phyloP scores from a whole-genome alignment of 2,888 invertebrate genomes.

The Papilio gigon region DNA sequence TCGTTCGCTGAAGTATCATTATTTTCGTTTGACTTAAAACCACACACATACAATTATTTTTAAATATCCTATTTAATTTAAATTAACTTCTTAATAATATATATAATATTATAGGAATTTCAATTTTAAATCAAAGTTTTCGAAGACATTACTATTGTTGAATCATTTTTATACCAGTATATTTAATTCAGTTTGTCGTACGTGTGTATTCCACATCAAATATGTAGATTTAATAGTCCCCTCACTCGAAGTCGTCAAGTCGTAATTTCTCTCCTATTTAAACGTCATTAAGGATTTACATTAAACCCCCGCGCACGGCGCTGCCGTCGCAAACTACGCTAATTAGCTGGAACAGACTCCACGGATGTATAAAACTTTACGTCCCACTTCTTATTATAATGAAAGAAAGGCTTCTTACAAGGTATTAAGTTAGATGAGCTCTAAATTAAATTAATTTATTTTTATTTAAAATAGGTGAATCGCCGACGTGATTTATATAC shows the following conservation, averaged over 20 bases:
- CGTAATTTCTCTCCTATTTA: neutral
- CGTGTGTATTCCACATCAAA: neutral
- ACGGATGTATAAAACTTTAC: neutral
- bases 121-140: too few relatives aligned
- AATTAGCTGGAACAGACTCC: slow-evolving; percentile 12
- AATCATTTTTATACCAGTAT: too few relatives aligned
- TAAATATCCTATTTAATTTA: too few relatives aligned
- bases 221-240: neutral
- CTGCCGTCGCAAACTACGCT: slow-evolving; percentile 1
- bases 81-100: too few relatives aligned
- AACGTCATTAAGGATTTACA: slow-evolving; percentile 18
- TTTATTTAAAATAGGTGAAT: too few relatives aligned
- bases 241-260: neutral
- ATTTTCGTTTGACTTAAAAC: too few relatives aligned
- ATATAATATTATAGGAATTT: too few relatives aligned
- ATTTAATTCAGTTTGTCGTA: neutral
- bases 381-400: neutral
- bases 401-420: too few relatives aligned
- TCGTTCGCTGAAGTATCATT: neutral
- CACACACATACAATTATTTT: too few relatives aligned
- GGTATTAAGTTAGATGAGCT: too few relatives aligned
- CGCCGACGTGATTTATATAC: too few relatives aligned
- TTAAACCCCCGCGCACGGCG: neutral
- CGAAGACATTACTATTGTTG: neutral
- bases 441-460: too few relatives aligned